These are phyloP conservation scores for Pogonomyrmex californicus DNA, from an alignment of 1,140 invertebrate genomes.

Conservation along the genomic window DNA sequence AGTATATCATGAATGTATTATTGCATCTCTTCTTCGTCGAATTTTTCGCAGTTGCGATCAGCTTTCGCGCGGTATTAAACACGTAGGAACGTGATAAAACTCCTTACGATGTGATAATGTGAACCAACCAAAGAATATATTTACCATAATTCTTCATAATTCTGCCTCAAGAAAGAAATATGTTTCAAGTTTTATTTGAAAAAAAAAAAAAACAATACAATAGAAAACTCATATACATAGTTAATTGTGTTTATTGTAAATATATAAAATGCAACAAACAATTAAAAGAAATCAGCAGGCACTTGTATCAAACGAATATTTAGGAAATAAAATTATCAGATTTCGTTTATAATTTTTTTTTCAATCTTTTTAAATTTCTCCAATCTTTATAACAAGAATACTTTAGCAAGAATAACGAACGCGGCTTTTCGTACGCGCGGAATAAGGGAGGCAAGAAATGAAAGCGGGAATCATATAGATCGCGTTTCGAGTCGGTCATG, in stretches of 20 bases:
- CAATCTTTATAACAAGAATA: background rate
- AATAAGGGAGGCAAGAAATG: background rate
- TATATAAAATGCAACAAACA: background rate
- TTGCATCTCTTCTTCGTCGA: conserved; percentile 20
- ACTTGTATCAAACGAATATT: background rate
- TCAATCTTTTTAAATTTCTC: background rate
- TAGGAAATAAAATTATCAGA: background rate
- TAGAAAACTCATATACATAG: background rate
- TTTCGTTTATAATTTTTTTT: background rate
- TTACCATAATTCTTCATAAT: background rate
- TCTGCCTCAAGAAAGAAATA: background rate
- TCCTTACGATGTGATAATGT: background rate
- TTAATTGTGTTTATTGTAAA: background rate
- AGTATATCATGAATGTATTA: background rate
- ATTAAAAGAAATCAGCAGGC: background rate
- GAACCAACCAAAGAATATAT: background rate
- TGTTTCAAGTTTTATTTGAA: background rate
- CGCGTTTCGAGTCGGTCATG: background rate
- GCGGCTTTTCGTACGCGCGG: background rate
- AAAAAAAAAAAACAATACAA: background rate
- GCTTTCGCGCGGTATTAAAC: background rate
- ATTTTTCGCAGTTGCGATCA: background rate
- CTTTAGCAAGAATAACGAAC: background rate
- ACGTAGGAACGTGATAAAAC: conserved; percentile 34
- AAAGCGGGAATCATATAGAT: background rate